Evolutionary conservation across 2,888 invertebrate species (phyloP).

Genomic region (Elgonia sp.): DNA sequence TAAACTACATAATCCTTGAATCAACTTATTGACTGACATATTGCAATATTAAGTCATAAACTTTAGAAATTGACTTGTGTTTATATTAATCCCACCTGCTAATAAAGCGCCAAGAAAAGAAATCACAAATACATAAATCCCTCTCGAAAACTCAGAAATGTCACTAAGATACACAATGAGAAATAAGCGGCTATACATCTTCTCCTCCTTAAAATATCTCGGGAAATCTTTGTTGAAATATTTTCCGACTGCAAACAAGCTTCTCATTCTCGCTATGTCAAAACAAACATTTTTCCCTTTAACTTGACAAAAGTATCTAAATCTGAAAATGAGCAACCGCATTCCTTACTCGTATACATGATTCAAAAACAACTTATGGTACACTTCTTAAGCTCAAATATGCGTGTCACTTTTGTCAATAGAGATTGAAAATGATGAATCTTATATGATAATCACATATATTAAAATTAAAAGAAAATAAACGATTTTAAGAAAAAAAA

Average conservation of each 20-base stretch:
- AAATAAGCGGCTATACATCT: conserved; percentile 29
- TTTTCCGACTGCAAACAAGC: conserved; percentile 33
- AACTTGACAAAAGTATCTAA: background rate
- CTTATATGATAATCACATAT: too few species aligned
- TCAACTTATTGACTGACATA: background rate
- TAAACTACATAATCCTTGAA: background rate
- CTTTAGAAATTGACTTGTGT: background rate
- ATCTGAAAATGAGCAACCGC: too few species aligned
- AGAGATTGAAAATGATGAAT: too few species aligned
- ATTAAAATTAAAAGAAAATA: too few species aligned
- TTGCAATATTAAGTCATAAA: background rate
- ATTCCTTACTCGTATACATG: too few species aligned
- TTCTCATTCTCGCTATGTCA: conserved; percentile 31
- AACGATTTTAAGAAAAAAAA: too few species aligned
- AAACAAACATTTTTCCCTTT: conserved; percentile 43
- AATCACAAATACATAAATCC: conserved; percentile 11
- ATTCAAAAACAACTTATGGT: background rate
- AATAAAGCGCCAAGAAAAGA: background rate
- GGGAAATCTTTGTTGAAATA: conserved; percentile 30
- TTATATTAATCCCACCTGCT: background rate
- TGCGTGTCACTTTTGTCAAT: too few species aligned
- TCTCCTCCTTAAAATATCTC: conserved; percentile 12
- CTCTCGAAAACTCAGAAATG: conserved; percentile 27
- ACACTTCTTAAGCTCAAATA: too few species aligned
- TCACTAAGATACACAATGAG: conserved; percentile 28